Conservation (phyloP, 2,113 vertebrate species). For the Agelaius phoeniceus region DNA sequence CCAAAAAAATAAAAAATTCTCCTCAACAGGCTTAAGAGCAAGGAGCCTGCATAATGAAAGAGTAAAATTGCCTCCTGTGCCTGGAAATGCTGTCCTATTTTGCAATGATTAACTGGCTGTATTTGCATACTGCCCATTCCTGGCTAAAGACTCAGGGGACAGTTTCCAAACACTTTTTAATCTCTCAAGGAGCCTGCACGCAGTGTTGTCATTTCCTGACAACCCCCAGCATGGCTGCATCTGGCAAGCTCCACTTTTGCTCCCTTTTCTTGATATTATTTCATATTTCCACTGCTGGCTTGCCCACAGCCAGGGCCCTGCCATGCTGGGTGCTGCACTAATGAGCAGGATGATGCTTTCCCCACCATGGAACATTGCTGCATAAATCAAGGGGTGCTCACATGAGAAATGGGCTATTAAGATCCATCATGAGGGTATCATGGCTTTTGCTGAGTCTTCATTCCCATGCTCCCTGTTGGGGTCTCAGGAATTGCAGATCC, state of each 20-base stretch:
- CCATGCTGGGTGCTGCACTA: neutral
- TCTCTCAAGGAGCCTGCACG: neutral
- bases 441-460: neutral
- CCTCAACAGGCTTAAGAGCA: neutral
- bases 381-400: neutral
- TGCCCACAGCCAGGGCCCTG: neutral
- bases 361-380: neutral
- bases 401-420: neutral
- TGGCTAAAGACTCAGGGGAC: constrained; percentile 4
- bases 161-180: constrained; percentile 18
- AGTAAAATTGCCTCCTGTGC: neutral
- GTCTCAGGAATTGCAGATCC: neutral
- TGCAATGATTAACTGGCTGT: constrained; percentile 6
- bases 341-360: neutral
- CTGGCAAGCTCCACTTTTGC: neutral
- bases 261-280: neutral
- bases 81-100: constrained; percentile 23
- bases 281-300: neutral
- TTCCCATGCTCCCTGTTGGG: neutral
- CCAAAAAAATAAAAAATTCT: neutral
- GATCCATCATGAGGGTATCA: neutral
- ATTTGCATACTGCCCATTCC: constrained; percentile 30
- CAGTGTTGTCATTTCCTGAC: constrained; percentile 8
- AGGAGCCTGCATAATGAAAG: neutral
- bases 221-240: neutral